phyloP scores from a whole-genome alignment of 2,888 invertebrate species.

The Yponomeuta malinellus region DNA sequence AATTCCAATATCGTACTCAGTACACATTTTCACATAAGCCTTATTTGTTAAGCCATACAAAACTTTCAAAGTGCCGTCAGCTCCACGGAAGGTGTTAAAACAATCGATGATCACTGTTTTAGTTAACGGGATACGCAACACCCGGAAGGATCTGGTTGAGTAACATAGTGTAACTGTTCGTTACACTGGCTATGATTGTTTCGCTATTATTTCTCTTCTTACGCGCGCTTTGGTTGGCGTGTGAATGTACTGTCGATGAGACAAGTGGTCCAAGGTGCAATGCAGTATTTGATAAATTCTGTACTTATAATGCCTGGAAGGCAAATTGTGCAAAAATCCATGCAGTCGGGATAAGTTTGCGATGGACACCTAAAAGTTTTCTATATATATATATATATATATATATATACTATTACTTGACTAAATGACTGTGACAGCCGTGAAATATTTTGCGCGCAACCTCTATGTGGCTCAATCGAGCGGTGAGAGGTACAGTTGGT shows the following conservation, averaged over 20 bases:
- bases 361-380: too few species aligned
- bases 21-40: too few species aligned
- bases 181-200: neutral
- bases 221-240: neutral
- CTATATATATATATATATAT: too few species aligned
- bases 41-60: too few species aligned
- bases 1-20: too few species aligned
- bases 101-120: neutral
- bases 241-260: neutral
- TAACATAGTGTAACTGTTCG: conserved; percentile 1
- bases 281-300: too few species aligned
- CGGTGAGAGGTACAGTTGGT: neutral
- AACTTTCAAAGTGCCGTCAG: neutral
- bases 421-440: too few species aligned
- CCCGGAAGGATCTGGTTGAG: neutral
- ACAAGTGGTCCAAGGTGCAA: neutral
- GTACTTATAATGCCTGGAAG: too few species aligned
- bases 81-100: neutral
- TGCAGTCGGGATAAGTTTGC: too few species aligned
- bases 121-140: neutral
- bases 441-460: neutral
- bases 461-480: neutral
- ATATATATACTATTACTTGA: too few species aligned
- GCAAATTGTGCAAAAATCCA: too few species aligned
- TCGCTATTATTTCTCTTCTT: neutral